Conservation (phyloP, 2,113 vertebrate genomes). For the Syrmaticus mikado region DNA sequence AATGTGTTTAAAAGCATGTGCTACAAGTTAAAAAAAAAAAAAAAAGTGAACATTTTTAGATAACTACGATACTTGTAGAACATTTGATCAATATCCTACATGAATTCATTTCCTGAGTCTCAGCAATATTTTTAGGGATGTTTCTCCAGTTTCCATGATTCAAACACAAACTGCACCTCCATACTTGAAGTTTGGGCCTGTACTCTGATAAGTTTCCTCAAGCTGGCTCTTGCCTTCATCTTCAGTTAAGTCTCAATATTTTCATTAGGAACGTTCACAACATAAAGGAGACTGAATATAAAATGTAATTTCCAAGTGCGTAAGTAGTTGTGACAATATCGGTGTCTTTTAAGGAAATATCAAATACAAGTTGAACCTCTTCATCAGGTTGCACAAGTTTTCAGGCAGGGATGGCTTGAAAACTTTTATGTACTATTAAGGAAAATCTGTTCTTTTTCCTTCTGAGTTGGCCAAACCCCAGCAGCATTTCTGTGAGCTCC, state of each 20-base stretch:
- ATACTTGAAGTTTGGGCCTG: background rate
- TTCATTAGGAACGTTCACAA: background rate
- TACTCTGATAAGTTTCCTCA: background rate
- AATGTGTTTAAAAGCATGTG: background rate
- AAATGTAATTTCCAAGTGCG: background rate
- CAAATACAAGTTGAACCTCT: background rate
- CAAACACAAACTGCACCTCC: background rate
- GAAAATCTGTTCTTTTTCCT: background rate
- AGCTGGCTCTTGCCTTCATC: background rate
- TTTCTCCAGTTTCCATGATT: background rate
- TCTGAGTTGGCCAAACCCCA: background rate
- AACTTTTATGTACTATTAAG: background rate
- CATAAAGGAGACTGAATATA: background rate
- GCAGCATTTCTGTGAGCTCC: background rate
- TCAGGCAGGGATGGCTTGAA: background rate
- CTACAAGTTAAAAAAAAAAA: background rate
- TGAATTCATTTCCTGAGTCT: background rate
- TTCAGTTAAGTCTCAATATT: background rate
- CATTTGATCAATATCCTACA: background rate
- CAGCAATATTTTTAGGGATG: background rate
- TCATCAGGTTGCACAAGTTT: background rate
- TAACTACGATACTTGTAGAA: background rate
- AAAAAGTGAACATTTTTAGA: background rate
- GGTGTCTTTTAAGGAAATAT: background rate
- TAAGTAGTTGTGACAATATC: background rate